These are phyloP conservation scores for Aldrovandia affinis DNA, from an alignment of 2,797 vertebrate species.

Conservation along the genomic window DNA sequence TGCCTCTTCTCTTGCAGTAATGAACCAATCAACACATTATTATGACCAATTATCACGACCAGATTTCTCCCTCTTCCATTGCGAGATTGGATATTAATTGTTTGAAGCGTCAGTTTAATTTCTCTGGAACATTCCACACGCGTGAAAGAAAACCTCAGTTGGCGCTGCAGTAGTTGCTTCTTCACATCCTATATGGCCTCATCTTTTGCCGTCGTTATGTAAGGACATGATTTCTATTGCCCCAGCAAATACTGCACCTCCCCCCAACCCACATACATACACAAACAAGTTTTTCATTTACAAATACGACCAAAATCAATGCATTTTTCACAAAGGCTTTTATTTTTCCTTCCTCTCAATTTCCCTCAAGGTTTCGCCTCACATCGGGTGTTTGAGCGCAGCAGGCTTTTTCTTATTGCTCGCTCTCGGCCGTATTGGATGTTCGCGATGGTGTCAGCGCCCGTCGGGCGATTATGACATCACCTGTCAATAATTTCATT, in stretches of 20 bases:
- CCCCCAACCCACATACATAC: constrained; percentile 12
- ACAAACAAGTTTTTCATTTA: constrained; percentile 24
- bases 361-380: neutral
- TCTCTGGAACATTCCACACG: neutral
- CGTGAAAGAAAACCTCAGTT: neutral
- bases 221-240: neutral
- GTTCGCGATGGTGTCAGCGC: constrained; percentile 14
- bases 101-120: neutral
- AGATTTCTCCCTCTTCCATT: constrained; percentile 18
- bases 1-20: constrained; percentile 53
- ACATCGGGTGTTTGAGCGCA: neutral
- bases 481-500: constrained; percentile 54
- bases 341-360: neutral
- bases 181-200: neutral
- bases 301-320: constrained; percentile 24
- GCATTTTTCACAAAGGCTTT: neutral
- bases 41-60: constrained; percentile 62
- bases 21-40: constrained; percentile 68
- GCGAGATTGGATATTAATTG: constrained; percentile 29
- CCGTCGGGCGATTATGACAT: constrained; percentile 40
- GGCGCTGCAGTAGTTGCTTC: neutral
- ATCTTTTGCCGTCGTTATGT: neutral
- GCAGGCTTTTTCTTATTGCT: constrained; percentile 23
- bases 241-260: neutral
- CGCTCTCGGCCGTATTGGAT: neutral